Evolutionary conservation across 2,113 vertebrate genomes (phyloP).

Genomic region (Ictalurus punctatus): DNA sequence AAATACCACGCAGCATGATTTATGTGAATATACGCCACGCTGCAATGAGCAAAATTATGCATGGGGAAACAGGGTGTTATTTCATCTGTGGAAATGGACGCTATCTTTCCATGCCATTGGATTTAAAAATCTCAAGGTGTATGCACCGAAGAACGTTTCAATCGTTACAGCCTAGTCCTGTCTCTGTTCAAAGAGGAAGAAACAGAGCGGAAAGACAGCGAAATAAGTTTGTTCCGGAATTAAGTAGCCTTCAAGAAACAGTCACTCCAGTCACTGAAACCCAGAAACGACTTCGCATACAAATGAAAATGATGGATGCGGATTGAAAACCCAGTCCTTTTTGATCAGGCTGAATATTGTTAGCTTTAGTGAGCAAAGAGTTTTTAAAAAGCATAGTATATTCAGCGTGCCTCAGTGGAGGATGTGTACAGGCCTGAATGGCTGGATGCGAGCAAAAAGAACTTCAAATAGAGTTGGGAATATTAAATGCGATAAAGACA

Average conservation of each 20-base stretch:
- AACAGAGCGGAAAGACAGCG: slow-evolving; percentile 7
- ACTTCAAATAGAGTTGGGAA: slow-evolving; percentile 45
- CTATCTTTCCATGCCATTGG: slow-evolving; percentile 4
- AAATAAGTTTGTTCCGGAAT: slow-evolving; percentile 51
- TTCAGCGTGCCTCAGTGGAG: slow-evolving; percentile 26
- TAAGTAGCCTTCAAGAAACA: slow-evolving; percentile 49
- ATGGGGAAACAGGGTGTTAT: slow-evolving; percentile 42
- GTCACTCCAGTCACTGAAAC: slow-evolving; percentile 59
- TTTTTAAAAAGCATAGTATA: neutral
- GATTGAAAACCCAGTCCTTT: slow-evolving; percentile 22
- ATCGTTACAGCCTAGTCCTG: slow-evolving; percentile 51
- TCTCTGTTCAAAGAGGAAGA: slow-evolving; percentile 36
- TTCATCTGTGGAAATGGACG: slow-evolving; percentile 17
- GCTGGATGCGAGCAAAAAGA: slow-evolving; percentile 27
- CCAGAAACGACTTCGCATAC: slow-evolving; percentile 67
- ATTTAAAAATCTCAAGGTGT: slow-evolving; percentile 30
- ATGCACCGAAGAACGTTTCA: slow-evolving; percentile 49
- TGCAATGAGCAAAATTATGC: slow-evolving; percentile 57
- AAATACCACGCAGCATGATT: slow-evolving; percentile 63
- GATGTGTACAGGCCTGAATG: slow-evolving; percentile 2
- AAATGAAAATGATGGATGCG: slow-evolving; percentile 61
- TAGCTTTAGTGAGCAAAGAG: slow-evolving; percentile 1
- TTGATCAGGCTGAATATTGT: slow-evolving; percentile 35
- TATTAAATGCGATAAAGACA: slow-evolving; percentile 46
- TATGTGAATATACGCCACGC: slow-evolving; percentile 64